These are phyloP conservation scores for Pimpla rufipes DNA, from an alignment of 2,888 invertebrate genomes.

Conservation along the genomic window DNA sequence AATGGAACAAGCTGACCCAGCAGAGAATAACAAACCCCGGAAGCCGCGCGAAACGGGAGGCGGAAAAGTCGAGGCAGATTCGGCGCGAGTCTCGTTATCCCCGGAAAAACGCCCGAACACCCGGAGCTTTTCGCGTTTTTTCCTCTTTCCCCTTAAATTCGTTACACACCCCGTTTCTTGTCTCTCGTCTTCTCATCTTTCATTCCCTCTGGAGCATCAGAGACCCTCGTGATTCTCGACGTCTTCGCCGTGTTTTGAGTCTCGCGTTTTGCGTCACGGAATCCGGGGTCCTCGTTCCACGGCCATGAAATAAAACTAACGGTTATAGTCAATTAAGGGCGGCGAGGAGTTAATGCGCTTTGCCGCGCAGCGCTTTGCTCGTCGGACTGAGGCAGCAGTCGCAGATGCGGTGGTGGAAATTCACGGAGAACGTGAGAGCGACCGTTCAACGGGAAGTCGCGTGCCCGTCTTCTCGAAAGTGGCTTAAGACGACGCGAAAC, in stretches of 20 bases:
- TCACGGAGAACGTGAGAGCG: conserved; percentile 25
- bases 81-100: conserved; percentile 67
- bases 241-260: conserved; percentile 56
- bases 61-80: conserved; percentile 40
- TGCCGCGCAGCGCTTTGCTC: conserved; percentile 68
- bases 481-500: conserved; percentile 48
- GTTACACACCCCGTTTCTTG: conserved; percentile 41
- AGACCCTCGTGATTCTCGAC: conserved; percentile 43
- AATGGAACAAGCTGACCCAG: conserved; percentile 79
- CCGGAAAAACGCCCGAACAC: conserved; percentile 50
- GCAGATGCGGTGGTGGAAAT: conserved; percentile 6
- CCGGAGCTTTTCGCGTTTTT: conserved; percentile 45
- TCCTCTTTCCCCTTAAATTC: conserved; percentile 53
- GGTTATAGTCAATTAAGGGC: conserved; percentile 81
- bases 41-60: conserved; percentile 5
- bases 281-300: conserved; percentile 31
- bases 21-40: conserved; percentile 72
- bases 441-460: conserved; percentile 63
- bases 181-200: conserved; percentile 32
- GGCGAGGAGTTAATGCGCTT: conserved; percentile 76
- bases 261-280: conserved; percentile 46
- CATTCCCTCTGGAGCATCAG: conserved; percentile 35
- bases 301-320: conserved; percentile 77
- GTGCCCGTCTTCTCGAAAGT: conserved; percentile 60
- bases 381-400: conserved; percentile 62